Evolutionary conservation across 1,140 invertebrate genomes (phyloP), one percentile per base, ranked within the genome.

Genomic region (Habropoda laboriosa): DNA sequence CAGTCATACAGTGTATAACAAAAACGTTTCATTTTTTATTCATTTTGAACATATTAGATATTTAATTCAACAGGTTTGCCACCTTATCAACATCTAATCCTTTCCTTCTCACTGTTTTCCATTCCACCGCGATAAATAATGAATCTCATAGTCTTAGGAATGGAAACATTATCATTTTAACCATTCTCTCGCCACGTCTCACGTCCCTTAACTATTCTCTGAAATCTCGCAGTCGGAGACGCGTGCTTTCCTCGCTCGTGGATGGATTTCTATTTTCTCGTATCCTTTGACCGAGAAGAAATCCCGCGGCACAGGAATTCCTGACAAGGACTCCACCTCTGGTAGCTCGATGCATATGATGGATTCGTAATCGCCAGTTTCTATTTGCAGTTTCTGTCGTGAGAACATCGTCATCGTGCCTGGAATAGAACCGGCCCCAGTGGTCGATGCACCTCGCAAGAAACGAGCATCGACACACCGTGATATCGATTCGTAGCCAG

Each of bases 381-480:
- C 71, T 77, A 81, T 84, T 77, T 72, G 78, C 72, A 73, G 83
- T 81, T 81, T 81, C 80, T 73, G 68, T 60, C 76, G 57, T 80
- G 58, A 61, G 72, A 82, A 87, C 58, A 73, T 21, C 70, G 70
- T 83, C 75, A 82, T 87, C 67, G 51, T 53, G 81, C 75, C 64
- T 32, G 70, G 86, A 90, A 90, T 89, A 89, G 80, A 87, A 79
- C 75, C 73, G 57, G 79, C 77, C 68, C 45, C 40, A n/a, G 45
- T 68, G 86, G 82, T 87, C 87, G 87, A 86, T 87, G 80, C 79
- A 85, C 83, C 66, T 73, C 63, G 70, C 45, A 70, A 45, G 58
- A 64, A 78, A 83, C 64, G 58, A 86, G 84, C 80, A 71, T 61
- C 21, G 70, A n/a, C 61, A 79, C 57, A 66, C 47, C 72, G 73